A percentile compares a stretch with the other conserved stretches of the same genome.
Evolutionary conservation across 2,888 invertebrate species (phyloP).

Genomic region (Pristionchus maxplancki): DNA sequence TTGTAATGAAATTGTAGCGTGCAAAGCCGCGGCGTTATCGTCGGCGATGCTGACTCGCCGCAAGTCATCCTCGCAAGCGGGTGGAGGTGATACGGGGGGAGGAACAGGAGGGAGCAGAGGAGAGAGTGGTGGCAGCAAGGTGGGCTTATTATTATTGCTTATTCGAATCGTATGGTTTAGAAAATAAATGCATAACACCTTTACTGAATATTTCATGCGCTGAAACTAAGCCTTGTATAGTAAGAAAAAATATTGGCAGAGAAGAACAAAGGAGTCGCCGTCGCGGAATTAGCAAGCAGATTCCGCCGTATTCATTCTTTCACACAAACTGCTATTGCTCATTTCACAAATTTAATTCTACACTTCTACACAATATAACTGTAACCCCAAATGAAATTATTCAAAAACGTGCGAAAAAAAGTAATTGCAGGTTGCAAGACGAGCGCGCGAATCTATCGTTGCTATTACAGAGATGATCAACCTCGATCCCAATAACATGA

Average conservation of each 20-base stretch:
- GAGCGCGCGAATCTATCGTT: constrained; percentile 58
- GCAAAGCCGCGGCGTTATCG: constrained; percentile 74
- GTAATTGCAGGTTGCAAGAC: neutral
- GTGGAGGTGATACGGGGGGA: constrained; percentile 8
- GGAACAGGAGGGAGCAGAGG: neutral
- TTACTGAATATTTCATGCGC: neutral
- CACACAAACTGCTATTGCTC: too few relatives aligned
- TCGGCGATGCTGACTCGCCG: constrained; percentile 76
- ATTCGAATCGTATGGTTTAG: too few relatives aligned
- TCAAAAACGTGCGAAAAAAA: too few relatives aligned
- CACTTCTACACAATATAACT: too few relatives aligned
- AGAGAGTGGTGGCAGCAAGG: constrained; percentile 47
- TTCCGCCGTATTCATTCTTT: neutral
- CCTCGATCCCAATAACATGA: constrained; percentile 56
- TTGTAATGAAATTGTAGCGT: constrained; percentile 64
- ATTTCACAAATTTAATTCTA: too few relatives aligned
- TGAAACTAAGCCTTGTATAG: neutral
- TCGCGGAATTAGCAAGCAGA: neutral
- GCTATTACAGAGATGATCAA: constrained; percentile 66
- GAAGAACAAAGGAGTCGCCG: neutral
- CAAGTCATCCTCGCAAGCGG: constrained; percentile 64
- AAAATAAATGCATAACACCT: too few relatives aligned
- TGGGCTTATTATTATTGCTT: neutral
- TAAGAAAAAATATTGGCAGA: neutral
- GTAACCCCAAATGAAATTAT: too few relatives aligned